These are phyloP conservation scores for Dolichotis patagonum DNA, from an alignment of 2,113 vertebrate species.

Conservation along the genomic window DNA sequence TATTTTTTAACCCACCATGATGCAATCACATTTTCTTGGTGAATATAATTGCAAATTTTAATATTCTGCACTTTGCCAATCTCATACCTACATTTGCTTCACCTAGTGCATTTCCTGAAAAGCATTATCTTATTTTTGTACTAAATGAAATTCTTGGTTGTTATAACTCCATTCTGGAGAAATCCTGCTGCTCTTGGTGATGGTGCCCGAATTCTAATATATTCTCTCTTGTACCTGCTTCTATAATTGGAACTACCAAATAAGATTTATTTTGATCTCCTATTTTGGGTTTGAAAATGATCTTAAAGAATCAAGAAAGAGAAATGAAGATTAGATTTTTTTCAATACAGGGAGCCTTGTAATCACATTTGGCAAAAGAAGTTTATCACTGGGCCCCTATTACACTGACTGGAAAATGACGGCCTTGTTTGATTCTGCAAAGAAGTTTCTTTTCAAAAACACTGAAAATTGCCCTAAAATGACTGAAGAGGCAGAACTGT, in stretches of 20 bases:
- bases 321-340: neutral
- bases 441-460: neutral
- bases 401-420: neutral
- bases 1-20: neutral
- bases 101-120: neutral
- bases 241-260: neutral
- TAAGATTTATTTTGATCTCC: neutral
- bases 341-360: fast-evolving
- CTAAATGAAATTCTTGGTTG: neutral
- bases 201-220: neutral
- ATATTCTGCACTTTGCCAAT: neutral
- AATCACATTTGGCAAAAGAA: neutral
- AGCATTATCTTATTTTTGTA: neutral
- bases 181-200: neutral
- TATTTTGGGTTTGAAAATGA: neutral
- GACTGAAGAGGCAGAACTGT: neutral
- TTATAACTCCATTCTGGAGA: neutral
- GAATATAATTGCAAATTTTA: neutral
- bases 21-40: neutral
- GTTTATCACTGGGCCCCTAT: neutral
- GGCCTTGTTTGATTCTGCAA: neutral
- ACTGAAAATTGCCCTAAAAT: neutral
- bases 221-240: neutral
- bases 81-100: neutral
- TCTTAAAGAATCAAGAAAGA: neutral